phyloP scores from a whole-genome alignment of 2,797 vertebrate genomes.

The Rhinogobio ventralis region DNA sequence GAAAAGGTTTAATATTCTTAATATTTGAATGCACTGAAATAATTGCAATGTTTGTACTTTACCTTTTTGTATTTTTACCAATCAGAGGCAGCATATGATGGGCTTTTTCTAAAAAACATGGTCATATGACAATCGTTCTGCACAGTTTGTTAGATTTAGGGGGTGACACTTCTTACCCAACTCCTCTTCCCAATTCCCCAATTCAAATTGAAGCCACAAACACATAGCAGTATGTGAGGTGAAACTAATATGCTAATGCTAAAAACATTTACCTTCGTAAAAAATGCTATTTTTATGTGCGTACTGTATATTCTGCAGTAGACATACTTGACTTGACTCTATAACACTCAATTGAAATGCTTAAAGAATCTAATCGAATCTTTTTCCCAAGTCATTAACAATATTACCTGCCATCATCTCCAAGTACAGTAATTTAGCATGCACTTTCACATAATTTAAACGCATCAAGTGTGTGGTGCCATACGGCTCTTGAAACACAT shows the following conservation, averaged over 20 bases:
- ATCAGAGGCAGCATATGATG: neutral
- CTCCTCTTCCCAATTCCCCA: neutral
- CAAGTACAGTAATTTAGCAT: slow-evolving; percentile 63
- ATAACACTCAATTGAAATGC: slow-evolving; percentile 64
- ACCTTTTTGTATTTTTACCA: neutral
- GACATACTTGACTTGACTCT: slow-evolving; percentile 52
- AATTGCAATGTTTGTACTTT: neutral
- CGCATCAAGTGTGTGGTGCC: slow-evolving; percentile 63
- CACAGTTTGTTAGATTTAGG: neutral
- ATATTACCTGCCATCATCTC: slow-evolving; percentile 59
- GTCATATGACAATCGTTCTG: neutral
- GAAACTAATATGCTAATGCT: neutral
- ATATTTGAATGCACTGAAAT: neutral
- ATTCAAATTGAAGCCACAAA: neutral
- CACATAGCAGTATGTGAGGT: neutral
- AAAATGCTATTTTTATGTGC: slow-evolving; percentile 38
- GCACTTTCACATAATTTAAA: slow-evolving; percentile 64
- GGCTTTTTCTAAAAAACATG: neutral
- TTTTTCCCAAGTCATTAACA: slow-evolving; percentile 42
- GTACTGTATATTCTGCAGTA: slow-evolving; percentile 28
- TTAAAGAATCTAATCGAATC: slow-evolving; percentile 61
- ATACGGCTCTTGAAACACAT: slow-evolving; percentile 62
- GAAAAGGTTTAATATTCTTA: neutral
- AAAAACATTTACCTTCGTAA: slow-evolving; percentile 24
- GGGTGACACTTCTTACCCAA: neutral